A percentile compares a stretch with the other conserved stretches of the same genome.
phyloP scores from a whole-genome alignment of 1,140 invertebrate species.

The Holcopasites calliopsidis region DNA sequence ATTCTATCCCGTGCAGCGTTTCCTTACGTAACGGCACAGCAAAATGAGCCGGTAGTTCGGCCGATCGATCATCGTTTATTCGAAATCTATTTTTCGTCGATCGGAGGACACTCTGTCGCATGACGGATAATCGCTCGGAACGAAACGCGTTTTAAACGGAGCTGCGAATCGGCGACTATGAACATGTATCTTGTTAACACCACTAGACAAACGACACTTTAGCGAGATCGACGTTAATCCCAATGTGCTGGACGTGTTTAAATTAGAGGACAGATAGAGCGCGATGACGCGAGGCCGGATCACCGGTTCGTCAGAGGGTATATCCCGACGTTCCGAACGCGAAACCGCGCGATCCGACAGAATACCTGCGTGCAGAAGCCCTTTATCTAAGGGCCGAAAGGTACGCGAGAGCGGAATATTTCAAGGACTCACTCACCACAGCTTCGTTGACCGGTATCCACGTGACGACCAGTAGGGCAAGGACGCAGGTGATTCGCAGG shows the following conservation, averaged over 20 bases:
- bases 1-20: not conserved
- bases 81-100: not conserved
- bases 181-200: not conserved
- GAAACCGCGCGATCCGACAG: not conserved
- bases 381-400: not conserved
- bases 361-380: not conserved
- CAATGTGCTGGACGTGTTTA: not conserved
- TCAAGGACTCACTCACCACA: slow-evolving; percentile 63
- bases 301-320: not conserved
- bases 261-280: not conserved
- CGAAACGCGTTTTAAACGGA: not conserved
- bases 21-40: slow-evolving; percentile 12
- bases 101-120: not conserved
- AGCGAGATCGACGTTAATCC: slow-evolving; percentile 18
- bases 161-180: not conserved
- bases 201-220: slow-evolving; percentile 16
- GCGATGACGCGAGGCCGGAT: not conserved
- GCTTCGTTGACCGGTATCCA: slow-evolving; percentile 56
- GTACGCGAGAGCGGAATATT: slow-evolving; percentile 11
- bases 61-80: not conserved
- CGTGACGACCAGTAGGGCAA: slow-evolving; percentile 58
- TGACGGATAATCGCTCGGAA: not conserved
- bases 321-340: not conserved
- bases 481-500: slow-evolving; percentile 54
- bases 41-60: not conserved